phyloP scores from a whole-genome alignment of 2,888 invertebrate species.

The Leucozona laternaria region DNA sequence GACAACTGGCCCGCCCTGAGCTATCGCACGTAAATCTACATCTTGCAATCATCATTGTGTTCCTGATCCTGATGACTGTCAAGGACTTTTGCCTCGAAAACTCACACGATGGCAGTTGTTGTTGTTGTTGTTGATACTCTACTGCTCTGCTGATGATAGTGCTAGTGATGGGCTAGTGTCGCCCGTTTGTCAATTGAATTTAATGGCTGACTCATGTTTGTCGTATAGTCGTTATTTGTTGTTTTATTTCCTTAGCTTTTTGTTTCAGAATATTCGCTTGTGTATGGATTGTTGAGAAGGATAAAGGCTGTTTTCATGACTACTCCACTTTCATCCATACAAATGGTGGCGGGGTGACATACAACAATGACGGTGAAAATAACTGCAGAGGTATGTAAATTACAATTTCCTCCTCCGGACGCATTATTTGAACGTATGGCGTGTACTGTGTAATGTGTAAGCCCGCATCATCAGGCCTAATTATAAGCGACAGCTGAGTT shows the following conservation, averaged over 20 bases:
- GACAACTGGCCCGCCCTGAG: constrained; percentile 45
- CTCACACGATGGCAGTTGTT: background rate
- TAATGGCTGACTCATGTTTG: constrained; percentile 43
- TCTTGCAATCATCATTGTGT: constrained; percentile 55
- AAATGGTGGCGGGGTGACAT: no score
- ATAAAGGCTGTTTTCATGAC: constrained; percentile 25
- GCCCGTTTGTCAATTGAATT: constrained; percentile 57
- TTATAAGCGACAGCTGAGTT: constrained; percentile 51
- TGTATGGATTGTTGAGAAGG: constrained; percentile 8
- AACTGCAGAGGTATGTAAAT: constrained; percentile 48
- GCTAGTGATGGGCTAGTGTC: background rate
- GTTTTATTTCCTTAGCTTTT: background rate
- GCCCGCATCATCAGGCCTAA: constrained; percentile 57
- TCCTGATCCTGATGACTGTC: constrained; percentile 38
- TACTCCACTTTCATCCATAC: background rate
- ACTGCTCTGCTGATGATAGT: background rate
- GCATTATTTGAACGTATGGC: constrained; percentile 38
- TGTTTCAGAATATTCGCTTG: constrained; percentile 15
- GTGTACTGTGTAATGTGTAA: constrained; percentile 14
- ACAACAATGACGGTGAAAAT: constrained; percentile 17
- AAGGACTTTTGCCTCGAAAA: constrained; percentile 50
- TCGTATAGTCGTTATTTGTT: constrained; percentile 5
- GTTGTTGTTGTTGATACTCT: background rate
- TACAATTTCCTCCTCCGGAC: constrained; percentile 37
- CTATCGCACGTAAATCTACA: constrained; percentile 58